Conservation (phyloP, 2,888 invertebrate genomes). For the Melieria crassipennis region DNA sequence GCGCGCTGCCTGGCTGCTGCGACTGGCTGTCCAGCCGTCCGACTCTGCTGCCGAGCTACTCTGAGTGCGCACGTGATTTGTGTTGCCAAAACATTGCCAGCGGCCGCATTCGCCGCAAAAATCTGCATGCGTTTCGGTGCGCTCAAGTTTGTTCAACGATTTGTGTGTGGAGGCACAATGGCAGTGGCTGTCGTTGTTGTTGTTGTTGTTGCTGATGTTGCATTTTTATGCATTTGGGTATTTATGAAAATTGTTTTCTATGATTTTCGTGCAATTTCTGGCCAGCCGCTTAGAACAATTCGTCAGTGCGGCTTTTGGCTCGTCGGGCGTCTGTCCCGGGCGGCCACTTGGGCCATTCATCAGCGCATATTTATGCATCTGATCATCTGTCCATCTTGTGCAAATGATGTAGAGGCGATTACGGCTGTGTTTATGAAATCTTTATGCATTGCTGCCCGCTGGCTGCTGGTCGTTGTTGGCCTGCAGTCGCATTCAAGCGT, state of each 20-base stretch:
- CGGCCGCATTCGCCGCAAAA: constrained; percentile 11
- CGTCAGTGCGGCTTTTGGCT: constrained; percentile 8
- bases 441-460: neutral
- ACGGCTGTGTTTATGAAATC: constrained; percentile 41
- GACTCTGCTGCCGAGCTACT: no score
- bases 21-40: neutral
- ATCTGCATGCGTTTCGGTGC: no score
- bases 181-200: neutral
- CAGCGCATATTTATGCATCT: neutral
- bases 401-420: constrained; percentile 47
- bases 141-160: no score
- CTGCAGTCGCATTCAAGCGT: constrained; percentile 35
- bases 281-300: no score
- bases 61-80: constrained; percentile 34
- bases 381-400: constrained; percentile 22
- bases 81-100: constrained; percentile 26
- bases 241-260: constrained; percentile 30
- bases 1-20: neutral
- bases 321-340: constrained; percentile 37
- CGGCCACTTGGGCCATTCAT: constrained; percentile 12
- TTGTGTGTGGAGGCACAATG: neutral
- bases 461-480: constrained; percentile 13
- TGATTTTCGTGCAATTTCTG: no score
- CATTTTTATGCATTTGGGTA: constrained; percentile 22
- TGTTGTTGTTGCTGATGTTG: neutral